A percentile compares a stretch with the other conserved stretches of the same genome.
Evolutionary conservation across 1,140 invertebrate species (phyloP).

Genomic region (Drosophila murphyi): DNA sequence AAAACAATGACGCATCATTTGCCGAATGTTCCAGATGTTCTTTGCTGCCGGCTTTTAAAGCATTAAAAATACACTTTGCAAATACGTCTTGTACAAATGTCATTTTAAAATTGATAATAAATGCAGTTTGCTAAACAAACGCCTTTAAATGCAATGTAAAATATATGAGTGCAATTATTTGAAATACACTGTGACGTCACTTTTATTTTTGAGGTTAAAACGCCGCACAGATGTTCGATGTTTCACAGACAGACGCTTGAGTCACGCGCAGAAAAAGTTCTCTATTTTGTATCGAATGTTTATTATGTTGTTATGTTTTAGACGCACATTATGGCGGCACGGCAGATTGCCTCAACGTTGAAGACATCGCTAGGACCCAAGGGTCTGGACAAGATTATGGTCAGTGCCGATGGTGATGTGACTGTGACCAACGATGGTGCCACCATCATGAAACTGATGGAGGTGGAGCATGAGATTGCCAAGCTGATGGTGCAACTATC

Average conservation of each 20-base stretch:
- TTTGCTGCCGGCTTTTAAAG: slow-evolving; percentile 40
- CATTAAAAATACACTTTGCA: background rate
- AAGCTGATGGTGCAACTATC: slow-evolving; percentile 99
- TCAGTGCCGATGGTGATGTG: slow-evolving; percentile 98
- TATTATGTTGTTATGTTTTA: slow-evolving; percentile 85
- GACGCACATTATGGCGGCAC: slow-evolving; percentile 98
- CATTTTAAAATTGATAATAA: background rate
- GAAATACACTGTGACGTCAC: slow-evolving; percentile 36
- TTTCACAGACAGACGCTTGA: slow-evolving; percentile 46
- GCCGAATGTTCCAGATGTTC: slow-evolving; percentile 76
- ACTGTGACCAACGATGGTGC: slow-evolving; percentile 99
- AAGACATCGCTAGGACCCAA: slow-evolving; percentile 98
- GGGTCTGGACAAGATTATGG: slow-evolving; percentile 98
- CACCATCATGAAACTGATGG: slow-evolving; percentile 99
- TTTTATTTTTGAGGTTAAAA: slow-evolving; percentile 70
- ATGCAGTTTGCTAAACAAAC: background rate
- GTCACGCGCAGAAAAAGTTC: slow-evolving; percentile 59
- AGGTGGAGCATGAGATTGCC: slow-evolving; percentile 99
- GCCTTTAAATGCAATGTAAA: background rate
- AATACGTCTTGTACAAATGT: background rate
- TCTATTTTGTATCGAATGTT: background rate
- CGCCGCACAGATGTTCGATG: slow-evolving; percentile 63
- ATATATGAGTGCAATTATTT: background rate
- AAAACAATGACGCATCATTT: slow-evolving; percentile 61
- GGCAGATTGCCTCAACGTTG: slow-evolving; percentile 94